These are phyloP conservation scores for Limnephilus lunatus DNA, from an alignment of 2,888 invertebrate genomes.

Conservation along the genomic window DNA sequence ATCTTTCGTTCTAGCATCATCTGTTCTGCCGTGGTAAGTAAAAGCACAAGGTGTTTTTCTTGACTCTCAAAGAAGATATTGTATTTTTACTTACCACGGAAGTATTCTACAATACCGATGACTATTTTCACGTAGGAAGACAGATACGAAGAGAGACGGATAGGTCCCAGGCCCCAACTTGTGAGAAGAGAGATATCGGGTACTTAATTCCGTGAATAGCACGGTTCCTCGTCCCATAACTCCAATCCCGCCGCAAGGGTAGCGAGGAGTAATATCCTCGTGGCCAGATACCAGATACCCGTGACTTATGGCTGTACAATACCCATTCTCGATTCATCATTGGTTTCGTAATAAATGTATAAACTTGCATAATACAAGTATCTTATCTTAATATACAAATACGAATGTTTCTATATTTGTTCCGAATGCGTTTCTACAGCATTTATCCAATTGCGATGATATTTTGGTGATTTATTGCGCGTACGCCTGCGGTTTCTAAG, in stretches of 20 bases:
- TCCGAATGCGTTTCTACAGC: no score
- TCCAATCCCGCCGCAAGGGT: not conserved
- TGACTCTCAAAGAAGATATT: no score
- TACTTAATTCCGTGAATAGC: not conserved
- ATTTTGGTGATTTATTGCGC: no score
- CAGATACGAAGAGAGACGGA: not conserved
- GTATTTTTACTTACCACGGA: no score
- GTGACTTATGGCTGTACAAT: conserved; percentile 4
- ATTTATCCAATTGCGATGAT: no score
- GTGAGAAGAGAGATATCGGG: not conserved
- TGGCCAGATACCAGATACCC: conserved; percentile 13
- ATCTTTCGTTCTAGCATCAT: no score
- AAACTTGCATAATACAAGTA: not conserved
- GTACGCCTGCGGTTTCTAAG: no score
- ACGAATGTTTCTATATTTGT: no score
- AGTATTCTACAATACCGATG: not conserved
- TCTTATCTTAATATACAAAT: no score
- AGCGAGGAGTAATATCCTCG: conserved; percentile 1
- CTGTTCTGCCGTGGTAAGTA: no score
- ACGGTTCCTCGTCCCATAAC: not conserved
- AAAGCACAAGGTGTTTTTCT: no score
- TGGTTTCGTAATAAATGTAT: not conserved
- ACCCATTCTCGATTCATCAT: conserved; percentile 11
- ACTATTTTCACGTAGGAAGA: not conserved
- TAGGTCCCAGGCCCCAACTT: not conserved